Percentiles rank a stretch among this genome's conserved stretches.
phyloP scores from a whole-genome alignment of 2,113 vertebrate species.

The Vidua macroura region DNA sequence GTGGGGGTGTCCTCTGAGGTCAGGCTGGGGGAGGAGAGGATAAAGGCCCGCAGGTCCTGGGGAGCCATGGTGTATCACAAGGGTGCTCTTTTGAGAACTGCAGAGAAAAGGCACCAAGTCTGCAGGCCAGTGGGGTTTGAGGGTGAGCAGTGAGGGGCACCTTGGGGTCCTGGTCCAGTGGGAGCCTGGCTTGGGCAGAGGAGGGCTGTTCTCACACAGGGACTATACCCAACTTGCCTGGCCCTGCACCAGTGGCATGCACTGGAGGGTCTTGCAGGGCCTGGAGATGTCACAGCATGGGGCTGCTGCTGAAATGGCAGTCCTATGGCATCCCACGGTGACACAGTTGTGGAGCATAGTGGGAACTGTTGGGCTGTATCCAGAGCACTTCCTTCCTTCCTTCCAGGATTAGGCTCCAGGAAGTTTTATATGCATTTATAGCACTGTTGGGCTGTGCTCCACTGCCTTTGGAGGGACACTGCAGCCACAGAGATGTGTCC shows the following conservation, averaged over 20 bases:
- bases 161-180: fast-evolving
- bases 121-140: too few species aligned
- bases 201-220: neutral
- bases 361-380: neutral
- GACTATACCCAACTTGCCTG: fast-evolving
- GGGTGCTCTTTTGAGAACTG: neutral
- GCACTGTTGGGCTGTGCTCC: neutral
- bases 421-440: neutral
- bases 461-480: neutral
- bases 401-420: neutral
- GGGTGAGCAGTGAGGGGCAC: fast-evolving
- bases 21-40: neutral
- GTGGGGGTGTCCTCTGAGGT: neutral
- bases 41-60: neutral
- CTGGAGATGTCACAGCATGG: neutral
- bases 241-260: neutral
- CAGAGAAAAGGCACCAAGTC: neutral
- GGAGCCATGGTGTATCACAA: neutral
- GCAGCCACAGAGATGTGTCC: fast-evolving
- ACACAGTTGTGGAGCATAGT: fast-evolving
- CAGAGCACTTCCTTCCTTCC: neutral
- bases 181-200: neutral
- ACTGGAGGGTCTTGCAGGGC: neutral
- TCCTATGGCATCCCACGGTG: neutral
- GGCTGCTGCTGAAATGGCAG: neutral